A percentile compares a stretch with the other conserved stretches of the same genome.
Evolutionary conservation across 2,797 vertebrate genomes (phyloP).

Genomic region (Leptodactylus fallax): DNA sequence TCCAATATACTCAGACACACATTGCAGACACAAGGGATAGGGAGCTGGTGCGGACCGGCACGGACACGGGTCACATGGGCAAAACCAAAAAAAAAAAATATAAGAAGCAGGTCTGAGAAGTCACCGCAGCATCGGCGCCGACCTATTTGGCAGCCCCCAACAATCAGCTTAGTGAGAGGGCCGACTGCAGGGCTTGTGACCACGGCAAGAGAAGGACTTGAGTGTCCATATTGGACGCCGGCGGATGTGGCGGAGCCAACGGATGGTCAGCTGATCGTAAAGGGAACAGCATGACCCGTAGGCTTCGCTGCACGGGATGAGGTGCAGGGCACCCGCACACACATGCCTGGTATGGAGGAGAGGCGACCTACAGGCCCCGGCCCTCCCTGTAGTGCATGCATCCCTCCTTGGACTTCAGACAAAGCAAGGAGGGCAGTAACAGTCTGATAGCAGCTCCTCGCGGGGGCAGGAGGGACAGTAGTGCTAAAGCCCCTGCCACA

Average conservation of each 20-base stretch:
- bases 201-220: constrained; percentile 36
- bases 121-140: constrained; percentile 24
- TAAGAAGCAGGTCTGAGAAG: constrained; percentile 21
- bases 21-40: neutral
- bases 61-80: neutral
- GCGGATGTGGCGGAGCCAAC: neutral
- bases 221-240: neutral
- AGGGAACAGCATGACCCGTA: neutral
- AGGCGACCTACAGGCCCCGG: constrained; percentile 4
- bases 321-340: constrained; percentile 27
- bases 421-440: constrained; percentile 59
- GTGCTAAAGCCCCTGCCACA: neutral
- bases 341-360: constrained; percentile 30
- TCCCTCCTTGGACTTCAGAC: neutral
- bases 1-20: constrained; percentile 52
- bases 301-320: neutral
- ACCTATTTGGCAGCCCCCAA: constrained; percentile 46
- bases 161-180: constrained; percentile 16
- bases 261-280: neutral
- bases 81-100: neutral
- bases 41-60: constrained; percentile 11
- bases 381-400: constrained; percentile 48
- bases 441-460: constrained; percentile 32
- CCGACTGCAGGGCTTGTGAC: constrained; percentile 27
- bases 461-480: constrained; percentile 29